phyloP scores from a whole-genome alignment of 1,140 invertebrate genomes.

The Neuroterus valhalla region DNA sequence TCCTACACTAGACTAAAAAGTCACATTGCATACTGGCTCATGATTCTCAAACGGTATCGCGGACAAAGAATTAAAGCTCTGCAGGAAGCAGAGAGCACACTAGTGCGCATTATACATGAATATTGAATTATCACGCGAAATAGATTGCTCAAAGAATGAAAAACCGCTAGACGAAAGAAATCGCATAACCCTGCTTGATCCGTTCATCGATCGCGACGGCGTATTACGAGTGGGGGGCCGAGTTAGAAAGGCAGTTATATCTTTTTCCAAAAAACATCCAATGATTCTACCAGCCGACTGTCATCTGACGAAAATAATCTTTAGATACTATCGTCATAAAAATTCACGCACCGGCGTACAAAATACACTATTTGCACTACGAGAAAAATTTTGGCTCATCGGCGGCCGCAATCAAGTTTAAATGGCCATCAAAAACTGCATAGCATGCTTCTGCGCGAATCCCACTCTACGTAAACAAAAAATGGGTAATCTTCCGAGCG shows the following conservation, averaged over 20 bases:
- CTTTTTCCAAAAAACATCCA: constrained; percentile 65
- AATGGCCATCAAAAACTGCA: too few species aligned
- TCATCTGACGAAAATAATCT: constrained; percentile 58
- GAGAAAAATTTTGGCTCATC: too few species aligned
- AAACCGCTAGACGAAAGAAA: not conserved
- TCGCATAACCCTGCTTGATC: too few species aligned
- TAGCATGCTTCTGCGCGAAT: constrained; percentile 42
- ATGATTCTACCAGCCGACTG: constrained; percentile 67
- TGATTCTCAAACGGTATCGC: too few species aligned
- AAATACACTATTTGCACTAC: too few species aligned
- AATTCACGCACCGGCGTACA: constrained; percentile 54
- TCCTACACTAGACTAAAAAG: not conserved
- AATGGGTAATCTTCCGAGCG: constrained; percentile 62
- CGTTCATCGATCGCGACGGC: too few species aligned
- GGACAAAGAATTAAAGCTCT: too few species aligned
- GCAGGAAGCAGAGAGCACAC: too few species aligned
- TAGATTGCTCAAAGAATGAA: not conserved
- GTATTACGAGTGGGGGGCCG: constrained; percentile 61
- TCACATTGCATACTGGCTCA: too few species aligned
- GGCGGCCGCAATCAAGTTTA: too few species aligned
- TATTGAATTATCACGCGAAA: too few species aligned
- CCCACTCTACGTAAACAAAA: constrained; percentile 33
- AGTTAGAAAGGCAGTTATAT: constrained; percentile 54
- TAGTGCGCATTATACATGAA: too few species aligned
- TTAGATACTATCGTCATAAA: constrained; percentile 50